Percentiles rank a stretch among this genome's conserved stretches.
Evolutionary conservation across 1,140 invertebrate species (phyloP).

Genomic region (Venturia canescens): DNA sequence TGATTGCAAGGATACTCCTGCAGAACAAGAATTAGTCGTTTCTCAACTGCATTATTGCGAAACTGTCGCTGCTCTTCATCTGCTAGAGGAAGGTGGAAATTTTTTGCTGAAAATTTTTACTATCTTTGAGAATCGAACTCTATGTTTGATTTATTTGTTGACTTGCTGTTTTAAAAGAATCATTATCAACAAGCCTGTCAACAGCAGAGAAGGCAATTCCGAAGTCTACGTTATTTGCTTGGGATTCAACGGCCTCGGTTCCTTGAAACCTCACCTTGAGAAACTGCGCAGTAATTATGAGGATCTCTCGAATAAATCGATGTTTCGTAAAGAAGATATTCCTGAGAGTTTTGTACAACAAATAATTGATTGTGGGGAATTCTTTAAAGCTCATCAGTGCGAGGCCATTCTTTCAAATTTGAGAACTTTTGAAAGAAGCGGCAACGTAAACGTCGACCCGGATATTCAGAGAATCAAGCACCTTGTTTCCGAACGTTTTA

Average conservation of each 20-base stretch:
- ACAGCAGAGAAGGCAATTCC: conserved; percentile 96
- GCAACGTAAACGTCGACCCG: conserved; percentile 18
- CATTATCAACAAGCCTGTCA: conserved; percentile 90
- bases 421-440: conserved; percentile 71
- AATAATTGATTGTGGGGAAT: conserved; percentile 80
- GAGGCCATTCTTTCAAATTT: conserved; percentile 82
- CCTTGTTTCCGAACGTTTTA: conserved; percentile 61
- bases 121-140: conserved; percentile 88
- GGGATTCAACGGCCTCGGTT: conserved; percentile 79
- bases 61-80: conserved; percentile 84
- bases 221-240: conserved; percentile 92
- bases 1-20: conserved; percentile 89
- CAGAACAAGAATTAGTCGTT: conserved; percentile 90
- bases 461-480: conserved; percentile 53
- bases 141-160: conserved; percentile 89
- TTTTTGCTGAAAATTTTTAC: conserved; percentile 97
- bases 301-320: conserved; percentile 63
- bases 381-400: conserved; percentile 83
- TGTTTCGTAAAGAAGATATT: conserved; percentile 82
- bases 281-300: conserved; percentile 77
- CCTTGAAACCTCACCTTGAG: conserved; percentile 69
- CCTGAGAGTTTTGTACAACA: conserved; percentile 83
- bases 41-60: conserved; percentile 90
- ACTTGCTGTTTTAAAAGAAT: conserved; percentile 85
- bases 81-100: conserved; percentile 85